phyloP scores from a whole-genome alignment of 92 coral and sea anemone genomes.

The Zoanthus solanderi region DNA sequence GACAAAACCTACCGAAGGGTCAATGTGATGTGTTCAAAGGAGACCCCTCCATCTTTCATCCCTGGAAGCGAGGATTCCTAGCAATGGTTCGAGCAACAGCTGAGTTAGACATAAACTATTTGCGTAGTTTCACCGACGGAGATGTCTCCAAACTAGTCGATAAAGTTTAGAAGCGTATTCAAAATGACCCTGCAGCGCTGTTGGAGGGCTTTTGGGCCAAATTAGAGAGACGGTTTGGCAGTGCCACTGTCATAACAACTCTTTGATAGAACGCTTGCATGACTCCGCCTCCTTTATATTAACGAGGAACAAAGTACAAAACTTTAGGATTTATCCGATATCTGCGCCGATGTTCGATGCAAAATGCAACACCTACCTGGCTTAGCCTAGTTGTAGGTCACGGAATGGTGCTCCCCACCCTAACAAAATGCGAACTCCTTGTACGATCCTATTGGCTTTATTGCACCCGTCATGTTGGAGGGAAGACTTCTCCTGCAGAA shows the following conservation, averaged over 20 bases:
- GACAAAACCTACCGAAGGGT: too few species aligned
- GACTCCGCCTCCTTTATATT: neutral
- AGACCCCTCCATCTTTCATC: too few species aligned
- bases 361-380: neutral
- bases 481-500: slow-evolving; percentile 44
- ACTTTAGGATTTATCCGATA: neutral
- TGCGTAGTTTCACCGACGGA: too few species aligned
- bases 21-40: too few species aligned
- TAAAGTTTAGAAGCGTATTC: too few species aligned
- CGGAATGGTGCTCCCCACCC: too few species aligned
- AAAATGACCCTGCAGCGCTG: neutral
- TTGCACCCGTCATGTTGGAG: slow-evolving; percentile 3
- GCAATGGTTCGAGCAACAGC: too few species aligned
- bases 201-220: neutral
- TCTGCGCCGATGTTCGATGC: neutral
- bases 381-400: neutral
- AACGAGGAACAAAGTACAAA: neutral
- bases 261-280: neutral
- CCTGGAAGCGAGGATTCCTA: too few species aligned
- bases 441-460: slow-evolving; percentile 55
- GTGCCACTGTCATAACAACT: slow-evolving; percentile 25
- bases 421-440: neutral
- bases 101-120: too few species aligned
- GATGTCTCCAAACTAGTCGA: neutral
- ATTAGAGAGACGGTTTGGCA: neutral